Percentiles rank a stretch among this genome's conserved stretches.
Evolutionary conservation across 2,888 invertebrate species (phyloP).

Genomic region (Drosophila setosimentum): DNA sequence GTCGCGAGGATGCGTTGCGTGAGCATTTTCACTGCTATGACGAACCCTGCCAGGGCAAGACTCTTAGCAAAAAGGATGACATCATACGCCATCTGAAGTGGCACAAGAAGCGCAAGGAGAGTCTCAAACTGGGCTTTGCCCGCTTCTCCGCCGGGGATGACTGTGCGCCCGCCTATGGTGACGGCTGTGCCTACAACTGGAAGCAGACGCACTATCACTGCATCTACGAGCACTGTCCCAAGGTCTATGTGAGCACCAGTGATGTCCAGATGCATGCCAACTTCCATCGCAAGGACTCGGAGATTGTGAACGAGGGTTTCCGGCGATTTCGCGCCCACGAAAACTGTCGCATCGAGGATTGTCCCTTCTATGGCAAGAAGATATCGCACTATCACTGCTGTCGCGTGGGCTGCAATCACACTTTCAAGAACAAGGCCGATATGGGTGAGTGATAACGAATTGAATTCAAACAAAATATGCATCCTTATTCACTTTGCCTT

Average conservation of each 20-base stretch:
- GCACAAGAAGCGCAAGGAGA: conserved; percentile 99
- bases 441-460: conserved; percentile 91
- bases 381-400: conserved; percentile 99
- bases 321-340: conserved; percentile 98
- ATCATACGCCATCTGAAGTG: conserved; percentile 99
- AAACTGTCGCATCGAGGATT: conserved; percentile 95
- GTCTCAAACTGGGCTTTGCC: conserved; percentile 93
- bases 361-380: conserved; percentile 96
- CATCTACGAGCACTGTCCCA: conserved; percentile 96
- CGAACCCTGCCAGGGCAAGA: conserved; percentile 89
- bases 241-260: conserved; percentile 99
- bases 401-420: conserved; percentile 95
- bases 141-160: conserved; percentile 98
- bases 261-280: conserved; percentile 99
- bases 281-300: conserved; percentile 98
- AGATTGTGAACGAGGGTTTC: conserved; percentile 98
- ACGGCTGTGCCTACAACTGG: conserved; percentile 93
- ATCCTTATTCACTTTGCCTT: neutral
- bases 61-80: conserved; percentile 99
- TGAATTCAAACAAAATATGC: neutral
- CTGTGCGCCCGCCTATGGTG: conserved; percentile 93
- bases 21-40: conserved; percentile 97
- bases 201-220: conserved; percentile 92
- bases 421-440: conserved; percentile 99
- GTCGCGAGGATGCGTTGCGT: conserved; percentile 86